These are phyloP conservation scores for Parazoanthus atlanticus DNA, from an alignment of 92 coral and sea anemone genomes.

Conservation along the genomic window DNA sequence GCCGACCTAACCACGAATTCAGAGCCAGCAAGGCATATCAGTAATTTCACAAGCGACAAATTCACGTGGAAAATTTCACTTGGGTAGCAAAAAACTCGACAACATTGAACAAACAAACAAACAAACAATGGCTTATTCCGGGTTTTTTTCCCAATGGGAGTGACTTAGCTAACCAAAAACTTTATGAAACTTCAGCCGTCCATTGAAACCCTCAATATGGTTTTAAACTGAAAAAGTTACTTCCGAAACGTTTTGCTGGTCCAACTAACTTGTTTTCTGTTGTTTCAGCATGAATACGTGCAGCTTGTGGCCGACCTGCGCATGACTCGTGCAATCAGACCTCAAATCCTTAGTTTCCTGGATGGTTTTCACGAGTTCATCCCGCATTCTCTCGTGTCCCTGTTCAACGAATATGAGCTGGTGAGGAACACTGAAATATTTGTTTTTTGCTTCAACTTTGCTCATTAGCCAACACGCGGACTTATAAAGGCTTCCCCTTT, in stretches of 20 bases:
- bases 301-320: constrained; percentile 64
- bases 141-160: too few relatives aligned
- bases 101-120: too few relatives aligned
- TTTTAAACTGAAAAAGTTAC: background rate
- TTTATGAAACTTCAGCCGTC: background rate
- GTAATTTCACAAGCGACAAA: too few relatives aligned
- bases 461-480: background rate
- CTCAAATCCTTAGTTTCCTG: constrained; percentile 55
- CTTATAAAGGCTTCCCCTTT: background rate
- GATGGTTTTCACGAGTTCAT: constrained; percentile 68
- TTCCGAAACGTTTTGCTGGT: background rate
- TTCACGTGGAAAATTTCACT: too few relatives aligned
- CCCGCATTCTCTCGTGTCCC: constrained; percentile 63
- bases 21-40: too few relatives aligned
- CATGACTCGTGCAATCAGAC: constrained; percentile 67
- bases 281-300: constrained; percentile 57
- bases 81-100: too few relatives aligned
- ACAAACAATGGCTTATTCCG: too few relatives aligned
- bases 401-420: constrained; percentile 64
- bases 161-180: too few relatives aligned
- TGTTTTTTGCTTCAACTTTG: background rate
- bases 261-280: background rate
- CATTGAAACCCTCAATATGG: too few relatives aligned
- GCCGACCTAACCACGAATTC: too few relatives aligned
- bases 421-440: constrained; percentile 16